A percentile compares a stretch with the other conserved stretches of the same genome.
Evolutionary conservation across 1,140 invertebrate genomes (phyloP).

Genomic region (Drosophila obscura): DNA sequence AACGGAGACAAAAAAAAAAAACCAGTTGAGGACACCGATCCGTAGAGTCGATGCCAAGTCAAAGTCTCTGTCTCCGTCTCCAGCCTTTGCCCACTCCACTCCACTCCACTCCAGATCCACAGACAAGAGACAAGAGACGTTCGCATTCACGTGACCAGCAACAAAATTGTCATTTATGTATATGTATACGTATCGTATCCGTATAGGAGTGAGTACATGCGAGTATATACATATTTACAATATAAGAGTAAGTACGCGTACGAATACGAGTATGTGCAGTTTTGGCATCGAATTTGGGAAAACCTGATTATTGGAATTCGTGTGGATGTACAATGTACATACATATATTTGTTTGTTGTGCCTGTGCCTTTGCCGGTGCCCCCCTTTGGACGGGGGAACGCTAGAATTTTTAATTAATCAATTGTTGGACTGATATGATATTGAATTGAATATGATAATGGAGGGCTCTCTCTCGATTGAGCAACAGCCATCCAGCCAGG

Average conservation of each 20-base stretch:
- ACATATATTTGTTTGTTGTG: slow-evolving; percentile 1
- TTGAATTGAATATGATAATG: not conserved
- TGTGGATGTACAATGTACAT: not conserved
- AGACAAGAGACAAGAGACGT: slow-evolving; percentile 14
- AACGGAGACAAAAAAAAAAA: slow-evolving; percentile 21
- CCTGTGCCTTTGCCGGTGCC: not conserved
- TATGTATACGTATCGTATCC: too few relatives aligned
- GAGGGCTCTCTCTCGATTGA: too few relatives aligned
- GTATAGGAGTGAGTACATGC: too few relatives aligned
- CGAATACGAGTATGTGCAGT: too few relatives aligned
- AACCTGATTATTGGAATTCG: slow-evolving; percentile 37
- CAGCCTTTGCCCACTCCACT: slow-evolving; percentile 21
- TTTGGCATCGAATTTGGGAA: not conserved
- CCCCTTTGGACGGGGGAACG: not conserved
- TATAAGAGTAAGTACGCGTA: too few relatives aligned
- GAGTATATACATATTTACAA: too few relatives aligned
- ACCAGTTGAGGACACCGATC: slow-evolving; percentile 33
- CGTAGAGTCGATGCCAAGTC: slow-evolving; percentile 5
- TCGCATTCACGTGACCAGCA: slow-evolving; percentile 58
- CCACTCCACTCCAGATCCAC: slow-evolving; percentile 9
- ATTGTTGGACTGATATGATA: slow-evolving; percentile 17
- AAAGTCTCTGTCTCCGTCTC: not conserved
- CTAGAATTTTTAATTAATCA: slow-evolving; percentile 44
- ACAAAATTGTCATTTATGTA: slow-evolving; percentile 28
- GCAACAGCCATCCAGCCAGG: not conserved